These are phyloP conservation scores for Limnothrissa miodon DNA, from an alignment of 2,113 vertebrate species.

Conservation along the genomic window DNA sequence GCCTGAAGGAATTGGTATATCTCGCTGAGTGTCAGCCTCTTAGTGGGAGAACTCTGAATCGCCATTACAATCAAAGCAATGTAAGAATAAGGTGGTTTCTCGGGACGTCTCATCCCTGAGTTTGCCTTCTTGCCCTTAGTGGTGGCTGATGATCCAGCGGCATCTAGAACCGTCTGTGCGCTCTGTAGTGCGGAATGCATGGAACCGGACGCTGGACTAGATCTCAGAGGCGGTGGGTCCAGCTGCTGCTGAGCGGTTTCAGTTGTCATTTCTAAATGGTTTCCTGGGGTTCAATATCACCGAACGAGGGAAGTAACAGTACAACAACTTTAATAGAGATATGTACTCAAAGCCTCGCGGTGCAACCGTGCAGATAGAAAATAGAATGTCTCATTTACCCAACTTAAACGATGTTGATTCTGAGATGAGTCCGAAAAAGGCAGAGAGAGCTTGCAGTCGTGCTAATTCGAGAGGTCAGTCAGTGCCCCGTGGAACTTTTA, in stretches of 20 bases:
- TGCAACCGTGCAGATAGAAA: neutral
- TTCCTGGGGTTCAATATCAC: constrained; percentile 7
- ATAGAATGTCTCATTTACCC: neutral
- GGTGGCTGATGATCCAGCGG: constrained; percentile 56
- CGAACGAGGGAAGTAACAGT: neutral
- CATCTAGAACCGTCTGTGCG: constrained; percentile 75
- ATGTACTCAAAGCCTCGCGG: neutral
- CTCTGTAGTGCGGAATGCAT: constrained; percentile 72
- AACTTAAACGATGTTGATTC: neutral
- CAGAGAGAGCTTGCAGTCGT: constrained; percentile 8
- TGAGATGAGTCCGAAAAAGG: neutral
- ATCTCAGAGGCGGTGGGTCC: constrained; percentile 69
- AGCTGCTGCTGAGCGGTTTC: constrained; percentile 78
- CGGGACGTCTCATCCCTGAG: constrained; percentile 86
- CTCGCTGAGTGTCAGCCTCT: constrained; percentile 90
- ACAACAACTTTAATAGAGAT: neutral
- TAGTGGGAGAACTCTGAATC: constrained; percentile 91
- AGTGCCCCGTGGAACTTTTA: constrained; percentile 41
- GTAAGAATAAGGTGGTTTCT: constrained; percentile 94
- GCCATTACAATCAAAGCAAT: constrained; percentile 97
- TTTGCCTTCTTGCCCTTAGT: constrained; percentile 80
- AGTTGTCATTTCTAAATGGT: constrained; percentile 75
- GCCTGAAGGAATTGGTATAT: constrained; percentile 96
- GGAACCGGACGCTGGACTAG: constrained; percentile 72
- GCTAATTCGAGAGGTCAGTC: constrained; percentile 28